Evolutionary conservation across 2,888 invertebrate species (phyloP).

Genomic region (Drosophila stalkeri): DNA sequence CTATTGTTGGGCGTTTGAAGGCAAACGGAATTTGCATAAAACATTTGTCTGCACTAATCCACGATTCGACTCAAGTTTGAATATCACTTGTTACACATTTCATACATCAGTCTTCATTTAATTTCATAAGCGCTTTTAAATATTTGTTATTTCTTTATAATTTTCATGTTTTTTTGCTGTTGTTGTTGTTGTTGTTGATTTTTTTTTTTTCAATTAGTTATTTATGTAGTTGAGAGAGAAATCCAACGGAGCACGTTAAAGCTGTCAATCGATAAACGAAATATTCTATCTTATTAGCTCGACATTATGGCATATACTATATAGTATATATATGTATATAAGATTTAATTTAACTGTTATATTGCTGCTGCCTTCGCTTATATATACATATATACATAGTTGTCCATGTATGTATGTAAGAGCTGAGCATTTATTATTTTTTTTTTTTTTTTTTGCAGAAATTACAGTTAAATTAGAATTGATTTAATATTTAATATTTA

Average conservation of each 20-base stretch:
- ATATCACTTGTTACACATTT: conserved; percentile 39
- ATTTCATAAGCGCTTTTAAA: conserved; percentile 10
- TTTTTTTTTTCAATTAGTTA: conserved; percentile 4
- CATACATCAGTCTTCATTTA: conserved; percentile 7
- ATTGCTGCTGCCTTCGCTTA: background rate
- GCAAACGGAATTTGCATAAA: conserved; percentile 28
- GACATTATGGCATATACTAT: conserved; percentile 1
- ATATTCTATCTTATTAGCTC: conserved; percentile 8
- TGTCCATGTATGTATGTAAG: background rate
- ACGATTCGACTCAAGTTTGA: background rate
- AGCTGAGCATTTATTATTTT: background rate
- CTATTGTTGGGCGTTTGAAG: conserved; percentile 29
- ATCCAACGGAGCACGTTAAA: conserved; percentile 14
- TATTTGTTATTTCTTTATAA: conserved; percentile 5
- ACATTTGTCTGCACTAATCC: conserved; percentile 10
- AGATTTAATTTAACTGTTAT: conserved; percentile 20
- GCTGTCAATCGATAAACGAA: conserved; percentile 35
- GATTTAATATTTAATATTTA: background rate
- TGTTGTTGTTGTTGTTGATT: background rate
- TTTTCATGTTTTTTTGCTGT: background rate
- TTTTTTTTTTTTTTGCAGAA: background rate
- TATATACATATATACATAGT: no score
- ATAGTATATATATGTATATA: no score
- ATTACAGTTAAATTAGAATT: background rate
- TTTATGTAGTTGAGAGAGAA: background rate